Percentiles rank a stretch among this genome's conserved stretches.
phyloP scores from a whole-genome alignment of 2,797 vertebrate genomes.

The Columba guinea region DNA sequence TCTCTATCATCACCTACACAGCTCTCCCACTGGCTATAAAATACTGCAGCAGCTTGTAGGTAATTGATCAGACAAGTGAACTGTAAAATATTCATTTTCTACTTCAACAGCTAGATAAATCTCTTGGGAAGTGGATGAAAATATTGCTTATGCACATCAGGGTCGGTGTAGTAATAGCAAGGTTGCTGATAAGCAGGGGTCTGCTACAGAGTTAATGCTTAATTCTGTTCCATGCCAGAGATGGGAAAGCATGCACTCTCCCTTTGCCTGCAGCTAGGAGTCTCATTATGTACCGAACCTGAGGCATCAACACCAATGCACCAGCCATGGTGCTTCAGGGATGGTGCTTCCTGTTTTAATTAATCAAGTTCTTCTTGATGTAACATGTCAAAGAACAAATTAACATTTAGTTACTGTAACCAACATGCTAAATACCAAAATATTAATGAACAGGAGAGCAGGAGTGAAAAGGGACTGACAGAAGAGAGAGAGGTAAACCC shows the following conservation, averaged over 20 bases:
- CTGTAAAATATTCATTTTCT: slow-evolving; percentile 99
- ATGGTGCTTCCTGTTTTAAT: slow-evolving; percentile 77
- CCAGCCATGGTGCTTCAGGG: slow-evolving; percentile 53
- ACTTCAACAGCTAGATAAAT: slow-evolving; percentile 99
- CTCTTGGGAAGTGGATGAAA: slow-evolving; percentile 94
- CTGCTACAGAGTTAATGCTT: slow-evolving; percentile 80
- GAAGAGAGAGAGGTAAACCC: slow-evolving; percentile 23
- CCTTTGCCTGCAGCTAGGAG: slow-evolving; percentile 75
- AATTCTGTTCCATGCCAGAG: slow-evolving; percentile 72
- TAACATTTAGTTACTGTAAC: slow-evolving; percentile 79
- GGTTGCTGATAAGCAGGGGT: slow-evolving; percentile 85
- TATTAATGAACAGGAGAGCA: slow-evolving; percentile 57
- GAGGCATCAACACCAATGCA: slow-evolving; percentile 75
- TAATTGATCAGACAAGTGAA: slow-evolving; percentile 99
- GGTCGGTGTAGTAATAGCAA: slow-evolving; percentile 84
- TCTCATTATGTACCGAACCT: slow-evolving; percentile 77
- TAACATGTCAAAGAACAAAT: slow-evolving; percentile 77
- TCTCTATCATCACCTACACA: slow-evolving; percentile 88
- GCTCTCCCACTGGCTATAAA: slow-evolving; percentile 91
- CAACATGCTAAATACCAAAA: slow-evolving; percentile 66
- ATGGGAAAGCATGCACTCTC: slow-evolving; percentile 36
- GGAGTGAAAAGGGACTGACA: background rate
- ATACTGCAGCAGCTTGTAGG: slow-evolving; percentile 99
- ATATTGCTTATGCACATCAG: slow-evolving; percentile 97
- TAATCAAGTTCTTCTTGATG: slow-evolving; percentile 76